phyloP scores from a whole-genome alignment of 2,113 vertebrate species.

The Trichechus manatus region DNA sequence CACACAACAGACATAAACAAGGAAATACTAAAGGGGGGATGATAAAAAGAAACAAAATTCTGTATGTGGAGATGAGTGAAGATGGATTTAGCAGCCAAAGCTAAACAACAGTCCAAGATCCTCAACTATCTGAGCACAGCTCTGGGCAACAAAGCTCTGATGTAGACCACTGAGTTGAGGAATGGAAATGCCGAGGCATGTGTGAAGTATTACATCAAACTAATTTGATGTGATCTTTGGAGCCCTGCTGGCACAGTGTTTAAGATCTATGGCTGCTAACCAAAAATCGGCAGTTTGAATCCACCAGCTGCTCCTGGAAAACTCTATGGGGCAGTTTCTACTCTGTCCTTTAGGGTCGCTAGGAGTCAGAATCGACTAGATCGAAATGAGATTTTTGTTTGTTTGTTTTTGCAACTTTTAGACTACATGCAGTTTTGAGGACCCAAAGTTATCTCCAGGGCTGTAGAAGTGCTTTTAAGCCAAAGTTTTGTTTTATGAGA shows the following conservation, averaged over 20 bases:
- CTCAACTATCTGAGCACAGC: neutral
- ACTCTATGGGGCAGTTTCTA: too few relatives aligned
- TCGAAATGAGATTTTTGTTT: too few relatives aligned
- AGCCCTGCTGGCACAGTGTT: too few relatives aligned
- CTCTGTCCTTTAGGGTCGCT: too few relatives aligned
- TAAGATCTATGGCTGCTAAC: too few relatives aligned
- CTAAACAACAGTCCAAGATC: neutral
- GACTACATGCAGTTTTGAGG: neutral
- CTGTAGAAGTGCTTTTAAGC: constrained; percentile 32
- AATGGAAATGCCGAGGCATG: neutral
- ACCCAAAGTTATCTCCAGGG: constrained; percentile 22
- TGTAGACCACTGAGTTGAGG: neutral
- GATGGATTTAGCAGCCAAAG: neutral
- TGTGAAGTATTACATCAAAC: neutral
- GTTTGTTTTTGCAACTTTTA: neutral
- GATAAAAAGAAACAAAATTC: neutral
- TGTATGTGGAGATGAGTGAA: neutral
- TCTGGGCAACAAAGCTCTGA: neutral
- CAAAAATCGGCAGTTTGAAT: too few relatives aligned
- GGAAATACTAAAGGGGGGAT: neutral
- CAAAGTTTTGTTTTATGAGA: constrained; percentile 64
- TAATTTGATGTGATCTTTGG: constrained; percentile 8
- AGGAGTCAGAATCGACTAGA: too few relatives aligned
- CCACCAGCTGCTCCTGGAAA: too few relatives aligned
- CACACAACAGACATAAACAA: neutral